phyloP scores from a whole-genome alignment of 2,113 vertebrate species.

The Paramormyrops kingsleyae region DNA sequence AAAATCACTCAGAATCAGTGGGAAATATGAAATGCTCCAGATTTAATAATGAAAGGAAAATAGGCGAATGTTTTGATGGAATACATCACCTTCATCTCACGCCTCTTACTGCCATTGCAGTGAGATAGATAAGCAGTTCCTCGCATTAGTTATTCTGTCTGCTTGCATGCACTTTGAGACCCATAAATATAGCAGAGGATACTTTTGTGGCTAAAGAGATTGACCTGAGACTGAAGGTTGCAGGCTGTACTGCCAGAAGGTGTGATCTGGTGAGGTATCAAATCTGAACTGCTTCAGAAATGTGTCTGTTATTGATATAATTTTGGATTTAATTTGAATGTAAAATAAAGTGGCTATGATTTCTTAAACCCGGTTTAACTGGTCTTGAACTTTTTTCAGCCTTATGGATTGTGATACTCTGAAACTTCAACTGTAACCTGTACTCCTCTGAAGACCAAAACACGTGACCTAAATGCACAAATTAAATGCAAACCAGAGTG shows the following conservation, averaged over 20 bases:
- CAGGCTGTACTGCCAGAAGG: neutral
- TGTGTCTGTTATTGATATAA: neutral
- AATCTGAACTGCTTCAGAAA: neutral
- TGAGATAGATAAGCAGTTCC: neutral
- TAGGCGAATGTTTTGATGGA: neutral
- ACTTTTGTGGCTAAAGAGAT: neutral
- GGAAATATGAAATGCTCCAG: neutral
- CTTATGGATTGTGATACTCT: neutral
- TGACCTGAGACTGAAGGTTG: neutral
- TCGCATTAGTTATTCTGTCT: neutral
- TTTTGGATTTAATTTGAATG: neutral
- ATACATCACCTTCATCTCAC: neutral
- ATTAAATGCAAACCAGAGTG: neutral
- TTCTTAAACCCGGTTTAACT: neutral
- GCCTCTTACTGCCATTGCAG: neutral
- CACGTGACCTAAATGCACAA: neutral
- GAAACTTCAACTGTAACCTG: neutral
- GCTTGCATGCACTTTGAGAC: neutral
- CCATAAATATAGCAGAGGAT: neutral
- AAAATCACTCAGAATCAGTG: neutral
- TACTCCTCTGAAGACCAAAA: neutral
- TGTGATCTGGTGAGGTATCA: neutral
- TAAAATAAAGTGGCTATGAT: neutral
- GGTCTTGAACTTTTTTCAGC: neutral
- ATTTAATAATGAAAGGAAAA: neutral